Evolutionary conservation across 2,888 invertebrate species (phyloP), one percentile per base, ranked within the genome.

Genomic region (Lamellibrachia columna): DNA sequence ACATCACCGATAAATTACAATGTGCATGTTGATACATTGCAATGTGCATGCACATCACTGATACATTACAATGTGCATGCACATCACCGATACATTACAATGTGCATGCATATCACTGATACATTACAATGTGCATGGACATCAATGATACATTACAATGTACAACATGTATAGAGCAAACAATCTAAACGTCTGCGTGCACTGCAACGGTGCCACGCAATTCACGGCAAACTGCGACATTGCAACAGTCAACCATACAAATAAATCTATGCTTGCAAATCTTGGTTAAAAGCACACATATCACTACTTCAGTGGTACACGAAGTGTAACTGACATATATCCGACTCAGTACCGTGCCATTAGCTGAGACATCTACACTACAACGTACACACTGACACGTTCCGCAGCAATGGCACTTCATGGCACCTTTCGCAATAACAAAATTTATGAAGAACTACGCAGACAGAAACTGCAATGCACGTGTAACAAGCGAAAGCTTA

Each of bases 351-450:
- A 40, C 40, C 40, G 40, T 40, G 40, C 40, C 40, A 40, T 40
- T 75, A 75, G 75, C 22, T 6, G 15, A 75, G 22, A 75, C 75
- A 75, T 75, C 22, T 75, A 75, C 75, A 75, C 75, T 6, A 75
- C 75, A 75, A 15, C 11, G 75, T 75, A 22, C 22, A 75, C 22
- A 75, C 22, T n/a, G 75, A 75, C 75, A 22, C 75, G n/a, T 75
- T 75, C 75, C 22, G 75, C 75, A 75, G n/a, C 75, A 22, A 22
- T 75, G 75, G 15, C 75, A 75, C 75, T 2, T 75, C 75, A 75
- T 75, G 75, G 75, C 75, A 75, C 75, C 75, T 75, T 75, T 75
- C 75, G 22, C 75, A 75, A 22, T 75, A 75, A 75, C 75, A 75
- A 75, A 75, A 75, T n/a, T 75, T n/a, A 6, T 75, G 75, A 75